A percentile compares a stretch with the other conserved stretches of the same genome.
Evolutionary conservation across 2,797 vertebrate species (phyloP).

Genomic region (Euphonia xanthogaster): DNA sequence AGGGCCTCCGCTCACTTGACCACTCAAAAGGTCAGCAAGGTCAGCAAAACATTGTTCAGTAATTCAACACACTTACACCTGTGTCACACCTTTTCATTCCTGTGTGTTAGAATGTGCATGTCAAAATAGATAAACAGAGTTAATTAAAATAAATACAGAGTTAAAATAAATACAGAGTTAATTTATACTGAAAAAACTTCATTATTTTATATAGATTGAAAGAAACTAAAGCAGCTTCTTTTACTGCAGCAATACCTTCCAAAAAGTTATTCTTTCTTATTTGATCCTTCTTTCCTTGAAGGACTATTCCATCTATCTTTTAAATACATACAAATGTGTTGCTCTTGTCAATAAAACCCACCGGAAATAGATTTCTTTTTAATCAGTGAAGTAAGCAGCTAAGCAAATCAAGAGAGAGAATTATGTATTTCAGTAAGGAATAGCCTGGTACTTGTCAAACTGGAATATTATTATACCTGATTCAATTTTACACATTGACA

Average conservation of each 20-base stretch:
- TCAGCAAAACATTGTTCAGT: background rate
- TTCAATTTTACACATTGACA: background rate
- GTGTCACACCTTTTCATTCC: background rate
- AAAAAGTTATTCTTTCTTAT: background rate
- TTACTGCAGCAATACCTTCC: background rate
- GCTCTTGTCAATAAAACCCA: background rate
- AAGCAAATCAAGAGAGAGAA: background rate
- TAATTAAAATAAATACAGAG: too few relatives aligned
- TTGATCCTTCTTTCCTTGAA: background rate
- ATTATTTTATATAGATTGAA: background rate
- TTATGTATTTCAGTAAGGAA: background rate
- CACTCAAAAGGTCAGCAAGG: background rate
- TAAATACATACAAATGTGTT: background rate
- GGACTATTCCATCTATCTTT: background rate
- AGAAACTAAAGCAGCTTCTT: background rate
- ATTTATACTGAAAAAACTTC: background rate
- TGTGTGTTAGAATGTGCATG: background rate
- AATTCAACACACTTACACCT: background rate
- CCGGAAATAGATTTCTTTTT: background rate
- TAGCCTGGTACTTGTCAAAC: background rate
- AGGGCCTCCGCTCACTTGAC: background rate
- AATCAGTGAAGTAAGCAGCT: background rate
- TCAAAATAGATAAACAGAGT: background rate
- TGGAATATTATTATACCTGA: background rate
- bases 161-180: background rate